Evolutionary conservation across 2,888 invertebrate species (phyloP).

Genomic region (Drosophila aldrichi): DNA sequence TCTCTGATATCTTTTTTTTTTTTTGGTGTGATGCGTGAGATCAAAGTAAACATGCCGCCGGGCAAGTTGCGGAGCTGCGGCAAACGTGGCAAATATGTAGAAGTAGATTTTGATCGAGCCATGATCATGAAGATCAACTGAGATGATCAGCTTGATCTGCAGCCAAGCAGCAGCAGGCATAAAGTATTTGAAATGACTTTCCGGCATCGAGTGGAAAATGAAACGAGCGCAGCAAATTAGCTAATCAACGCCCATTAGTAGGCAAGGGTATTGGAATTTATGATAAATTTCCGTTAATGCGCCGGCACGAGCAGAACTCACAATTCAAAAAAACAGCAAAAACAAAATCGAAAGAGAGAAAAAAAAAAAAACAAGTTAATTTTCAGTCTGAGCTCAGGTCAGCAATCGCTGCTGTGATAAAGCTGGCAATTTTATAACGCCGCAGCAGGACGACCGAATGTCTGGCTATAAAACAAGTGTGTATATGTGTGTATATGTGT

Average conservation of each 20-base stretch:
- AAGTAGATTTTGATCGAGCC: constrained; percentile 71
- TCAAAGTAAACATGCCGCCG: constrained; percentile 76
- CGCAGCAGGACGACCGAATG: constrained; percentile 71
- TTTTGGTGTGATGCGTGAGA: constrained; percentile 52
- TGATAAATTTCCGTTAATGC: constrained; percentile 79
- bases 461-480: constrained; percentile 66
- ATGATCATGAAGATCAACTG: constrained; percentile 44
- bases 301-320: constrained; percentile 73
- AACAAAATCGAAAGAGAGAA: background rate
- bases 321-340: constrained; percentile 74
- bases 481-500: constrained; percentile 9
- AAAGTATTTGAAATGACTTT: constrained; percentile 72
- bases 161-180: constrained; percentile 30
- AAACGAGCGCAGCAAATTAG: constrained; percentile 81
- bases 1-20: constrained; percentile 11
- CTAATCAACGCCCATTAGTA: constrained; percentile 82
- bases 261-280: constrained; percentile 77
- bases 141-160: constrained; percentile 30
- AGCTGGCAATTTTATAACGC: constrained; percentile 76
- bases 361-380: constrained; percentile 77
- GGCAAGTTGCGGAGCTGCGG: constrained; percentile 17
- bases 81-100: constrained; percentile 67
- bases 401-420: constrained; percentile 63
- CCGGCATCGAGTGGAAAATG: constrained; percentile 68
- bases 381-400: constrained; percentile 39